These are phyloP conservation scores for Halcyon leucocephala DNA, from an alignment of 2,797 vertebrate genomes.

Conservation along the genomic window DNA sequence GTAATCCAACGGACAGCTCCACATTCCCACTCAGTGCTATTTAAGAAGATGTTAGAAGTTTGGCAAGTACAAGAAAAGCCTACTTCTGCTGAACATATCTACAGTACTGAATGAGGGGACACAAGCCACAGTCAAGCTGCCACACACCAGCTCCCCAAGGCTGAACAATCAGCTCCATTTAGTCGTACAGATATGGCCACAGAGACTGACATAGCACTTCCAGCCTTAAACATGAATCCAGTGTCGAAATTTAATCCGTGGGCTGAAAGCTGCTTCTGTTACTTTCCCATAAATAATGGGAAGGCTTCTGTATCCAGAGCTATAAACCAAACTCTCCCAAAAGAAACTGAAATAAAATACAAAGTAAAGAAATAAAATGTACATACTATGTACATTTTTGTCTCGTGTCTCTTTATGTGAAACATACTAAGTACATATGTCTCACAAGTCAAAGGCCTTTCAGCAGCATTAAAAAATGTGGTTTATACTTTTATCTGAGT, in stretches of 20 bases:
- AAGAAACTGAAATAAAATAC: neutral
- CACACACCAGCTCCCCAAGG: neutral
- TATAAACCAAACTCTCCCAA: neutral
- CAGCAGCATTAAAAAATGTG: neutral
- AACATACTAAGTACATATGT: neutral
- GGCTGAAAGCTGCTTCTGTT: neutral
- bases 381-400: neutral
- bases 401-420: too few species aligned
- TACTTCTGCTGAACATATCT: neutral
- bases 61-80: neutral
- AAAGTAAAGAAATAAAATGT: neutral
- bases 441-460: neutral
- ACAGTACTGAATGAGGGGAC: neutral
- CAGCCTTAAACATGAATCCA: neutral
- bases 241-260: neutral
- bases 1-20: neutral
- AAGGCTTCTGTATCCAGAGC: neutral
- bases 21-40: neutral
- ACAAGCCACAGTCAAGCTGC: neutral
- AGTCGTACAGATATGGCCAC: accelerated
- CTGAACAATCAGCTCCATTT: neutral
- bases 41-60: neutral
- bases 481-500: neutral
- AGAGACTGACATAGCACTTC: neutral
- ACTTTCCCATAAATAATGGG: neutral